Percentiles rank a stretch among this genome's conserved stretches.
phyloP scores from a whole-genome alignment of 2,888 invertebrate genomes.

The Drosophila silvestris region DNA sequence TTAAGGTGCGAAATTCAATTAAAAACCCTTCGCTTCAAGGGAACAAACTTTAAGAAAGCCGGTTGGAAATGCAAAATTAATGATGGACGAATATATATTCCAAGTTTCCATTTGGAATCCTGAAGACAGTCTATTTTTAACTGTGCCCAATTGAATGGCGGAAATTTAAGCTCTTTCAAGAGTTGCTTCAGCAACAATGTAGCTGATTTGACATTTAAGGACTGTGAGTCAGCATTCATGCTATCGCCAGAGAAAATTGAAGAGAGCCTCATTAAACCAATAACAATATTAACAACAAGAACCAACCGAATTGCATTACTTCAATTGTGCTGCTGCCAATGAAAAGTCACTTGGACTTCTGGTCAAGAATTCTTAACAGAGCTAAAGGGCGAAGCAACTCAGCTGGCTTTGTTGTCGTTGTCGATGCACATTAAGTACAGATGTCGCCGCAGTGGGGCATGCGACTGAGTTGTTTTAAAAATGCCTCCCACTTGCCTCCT shows the following conservation, averaged over 20 bases:
- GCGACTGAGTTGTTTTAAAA: background rate
- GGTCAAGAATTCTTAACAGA: background rate
- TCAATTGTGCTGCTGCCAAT: background rate
- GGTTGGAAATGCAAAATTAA: background rate
- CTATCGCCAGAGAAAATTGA: background rate
- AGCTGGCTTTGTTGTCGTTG: slow-evolving; percentile 4
- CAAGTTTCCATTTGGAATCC: background rate
- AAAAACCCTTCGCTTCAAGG: background rate
- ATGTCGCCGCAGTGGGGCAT: background rate
- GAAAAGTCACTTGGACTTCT: background rate
- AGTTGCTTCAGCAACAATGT: background rate
- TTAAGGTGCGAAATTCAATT: background rate
- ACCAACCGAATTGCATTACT: background rate
- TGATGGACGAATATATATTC: background rate
- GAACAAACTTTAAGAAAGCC: too few species aligned
- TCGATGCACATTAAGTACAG: slow-evolving; percentile 38
- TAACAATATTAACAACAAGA: background rate
- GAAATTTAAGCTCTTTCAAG: background rate
- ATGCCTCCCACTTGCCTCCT: background rate
- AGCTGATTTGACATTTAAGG: background rate
- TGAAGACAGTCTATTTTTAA: background rate
- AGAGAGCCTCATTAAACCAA: background rate
- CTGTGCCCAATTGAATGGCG: background rate
- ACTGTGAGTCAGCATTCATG: background rate
- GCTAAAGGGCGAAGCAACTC: background rate